Evolutionary conservation across 1,140 invertebrate species (phyloP).

Genomic region (Xylocopa sonorina): DNA sequence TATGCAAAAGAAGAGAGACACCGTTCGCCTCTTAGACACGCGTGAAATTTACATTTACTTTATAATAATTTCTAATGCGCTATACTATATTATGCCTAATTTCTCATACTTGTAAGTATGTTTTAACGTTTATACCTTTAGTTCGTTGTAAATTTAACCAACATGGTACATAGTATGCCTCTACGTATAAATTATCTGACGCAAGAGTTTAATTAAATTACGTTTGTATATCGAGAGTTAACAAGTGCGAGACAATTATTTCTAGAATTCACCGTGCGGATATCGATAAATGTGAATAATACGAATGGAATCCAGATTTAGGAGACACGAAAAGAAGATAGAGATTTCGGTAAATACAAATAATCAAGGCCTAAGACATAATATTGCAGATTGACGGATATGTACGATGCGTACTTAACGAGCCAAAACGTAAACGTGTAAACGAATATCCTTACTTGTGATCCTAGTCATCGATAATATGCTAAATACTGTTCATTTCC

Average conservation of each 20-base stretch:
- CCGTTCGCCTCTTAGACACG: too few species aligned
- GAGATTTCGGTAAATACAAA: neutral
- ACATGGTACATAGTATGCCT: neutral
- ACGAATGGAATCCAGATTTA: neutral
- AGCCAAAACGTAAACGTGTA: neutral
- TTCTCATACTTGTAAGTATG: too few species aligned
- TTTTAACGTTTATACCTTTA: neutral
- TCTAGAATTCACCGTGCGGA: neutral
- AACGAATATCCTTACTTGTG: constrained; percentile 14
- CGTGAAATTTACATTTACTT: neutral
- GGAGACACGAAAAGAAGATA: too few species aligned
- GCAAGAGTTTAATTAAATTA: neutral
- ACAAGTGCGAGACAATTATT: neutral
- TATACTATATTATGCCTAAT: neutral
- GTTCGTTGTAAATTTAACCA: neutral
- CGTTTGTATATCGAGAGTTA: neutral
- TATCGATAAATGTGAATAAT: neutral
- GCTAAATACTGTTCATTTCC: constrained; percentile 10
- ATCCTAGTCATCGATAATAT: constrained; percentile 5
- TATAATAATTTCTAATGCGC: neutral
- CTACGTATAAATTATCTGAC: neutral
- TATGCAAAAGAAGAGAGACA: too few species aligned
- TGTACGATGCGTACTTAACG: neutral
- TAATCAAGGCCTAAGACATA: constrained; percentile 4
- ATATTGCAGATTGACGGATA: neutral